Evolutionary conservation across 2,888 invertebrate species (phyloP), one percentile per base, ranked within the genome.

Genomic region (Phengaris alcon): DNA sequence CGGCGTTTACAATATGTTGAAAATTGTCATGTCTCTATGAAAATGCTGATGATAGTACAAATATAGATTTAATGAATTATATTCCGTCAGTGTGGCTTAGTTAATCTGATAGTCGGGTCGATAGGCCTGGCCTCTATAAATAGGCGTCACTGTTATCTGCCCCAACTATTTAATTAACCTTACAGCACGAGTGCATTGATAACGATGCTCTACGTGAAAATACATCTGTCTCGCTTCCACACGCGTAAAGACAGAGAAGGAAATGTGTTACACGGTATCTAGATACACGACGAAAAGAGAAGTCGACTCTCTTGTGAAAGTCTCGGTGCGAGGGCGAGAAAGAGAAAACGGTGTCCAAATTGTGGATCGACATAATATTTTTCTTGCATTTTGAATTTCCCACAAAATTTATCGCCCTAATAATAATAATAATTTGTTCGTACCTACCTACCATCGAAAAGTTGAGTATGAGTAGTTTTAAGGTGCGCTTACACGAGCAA

Each of bases 131-230:
- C 85, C 84, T 84, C 88, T 87, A 87, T 86, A 85, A 85, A 87
- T 87, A 89, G 89, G 84, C 87, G 86, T 87, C 87, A 85, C 82
- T 85, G 82, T 88, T 90, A 90, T 91, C 88, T 84, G 86, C 86
- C 84, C 82, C 86, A 88, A 89, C 89, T 89, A 90, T 91, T 91
- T 91, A 90, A 92, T 92, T 91, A 92, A 91, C 89, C 88, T 84
- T 87, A 84, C 86, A 84, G 82, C 81, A 81, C 83, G 85, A 87
- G 86, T 87, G 86, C 87, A 85, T 82, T 86, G 90, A 91, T 91
- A 90, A 87, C 82, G 82, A 84, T 83, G 85, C 64, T 64, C 87
- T 85, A 88, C 89, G 88, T 90, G 90, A 87, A 88, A 90, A 89
- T 48, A 51, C 22, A 22, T 64, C 3, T 64, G 13, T 64, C 64